phyloP scores from a whole-genome alignment of 2,888 invertebrate genomes.

The Pteria penguin region DNA sequence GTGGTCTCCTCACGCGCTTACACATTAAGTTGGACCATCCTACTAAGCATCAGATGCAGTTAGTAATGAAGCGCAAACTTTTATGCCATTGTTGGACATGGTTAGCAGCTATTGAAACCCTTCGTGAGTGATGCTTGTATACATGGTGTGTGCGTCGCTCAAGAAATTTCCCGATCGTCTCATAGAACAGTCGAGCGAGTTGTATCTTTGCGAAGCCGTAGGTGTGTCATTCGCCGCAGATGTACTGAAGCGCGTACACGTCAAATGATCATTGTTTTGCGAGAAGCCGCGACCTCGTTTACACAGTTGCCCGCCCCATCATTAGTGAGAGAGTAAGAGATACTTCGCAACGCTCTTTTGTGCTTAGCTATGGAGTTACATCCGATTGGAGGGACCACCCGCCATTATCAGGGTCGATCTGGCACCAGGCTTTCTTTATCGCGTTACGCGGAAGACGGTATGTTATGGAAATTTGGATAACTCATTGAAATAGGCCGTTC shows the following conservation, averaged over 20 bases:
- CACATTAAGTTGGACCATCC: neutral
- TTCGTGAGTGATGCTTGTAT: conserved; percentile 38
- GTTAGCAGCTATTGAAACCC: conserved; percentile 36
- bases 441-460: neutral
- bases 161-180: conserved; percentile 38
- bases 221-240: neutral
- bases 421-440: neutral
- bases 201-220: conserved; percentile 24
- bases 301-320: neutral
- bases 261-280: neutral
- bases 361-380: neutral
- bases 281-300: neutral
- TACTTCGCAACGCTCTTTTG: neutral
- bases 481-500: neutral
- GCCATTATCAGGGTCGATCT: conserved; percentile 6
- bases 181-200: conserved; percentile 46
- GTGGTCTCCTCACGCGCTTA: conserved; percentile 43
- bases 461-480: neutral
- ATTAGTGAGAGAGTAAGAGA: neutral
- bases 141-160: conserved; percentile 52
- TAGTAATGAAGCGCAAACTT: conserved; percentile 43
- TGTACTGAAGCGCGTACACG: neutral
- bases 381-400: neutral
- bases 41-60: neutral
- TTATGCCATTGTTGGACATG: conserved; percentile 52